Percentiles rank a stretch among this genome's conserved stretches.
Evolutionary conservation across 2,113 vertebrate species (phyloP).

Genomic region (Osmerus eperlanus): DNA sequence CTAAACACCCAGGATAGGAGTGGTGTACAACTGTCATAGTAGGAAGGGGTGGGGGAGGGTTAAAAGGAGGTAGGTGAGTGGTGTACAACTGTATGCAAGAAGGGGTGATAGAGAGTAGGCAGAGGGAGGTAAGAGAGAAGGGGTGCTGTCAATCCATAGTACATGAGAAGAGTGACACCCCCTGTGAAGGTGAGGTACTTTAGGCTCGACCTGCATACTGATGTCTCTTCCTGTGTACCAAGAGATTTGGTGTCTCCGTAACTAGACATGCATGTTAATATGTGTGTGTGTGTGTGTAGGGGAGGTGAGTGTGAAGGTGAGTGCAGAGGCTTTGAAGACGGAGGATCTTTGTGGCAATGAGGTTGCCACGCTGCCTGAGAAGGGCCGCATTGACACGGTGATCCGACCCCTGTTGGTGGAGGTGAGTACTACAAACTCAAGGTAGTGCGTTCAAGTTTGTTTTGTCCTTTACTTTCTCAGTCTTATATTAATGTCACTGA

Average conservation of each 20-base stretch:
- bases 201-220: background rate
- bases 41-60: too few species aligned
- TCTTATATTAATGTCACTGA: background rate
- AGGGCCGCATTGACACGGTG: slow-evolving; percentile 70
- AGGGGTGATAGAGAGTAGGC: background rate
- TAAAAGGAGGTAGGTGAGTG: background rate
- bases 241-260: background rate
- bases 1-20: too few species aligned
- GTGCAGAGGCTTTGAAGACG: slow-evolving; percentile 64
- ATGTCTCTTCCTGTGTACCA: background rate
- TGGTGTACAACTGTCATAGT: too few species aligned
- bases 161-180: background rate
- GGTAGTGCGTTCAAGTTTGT: background rate
- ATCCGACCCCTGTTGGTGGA: slow-evolving; percentile 73
- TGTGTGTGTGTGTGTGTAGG: slow-evolving; percentile 54
- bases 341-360: slow-evolving; percentile 61
- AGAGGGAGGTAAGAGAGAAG: background rate
- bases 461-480: background rate
- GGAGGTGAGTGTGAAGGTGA: slow-evolving; percentile 69
- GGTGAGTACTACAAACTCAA: slow-evolving; percentile 58
- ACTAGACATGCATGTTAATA: background rate
- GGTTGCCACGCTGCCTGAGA: slow-evolving; percentile 57
- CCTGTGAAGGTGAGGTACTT: too few species aligned
- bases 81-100: too few species aligned
- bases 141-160: background rate